Base-by-base conservation (phyloP, 2,797 vertebrate genomes). In the Microcaecilia unicolor region DNA sequence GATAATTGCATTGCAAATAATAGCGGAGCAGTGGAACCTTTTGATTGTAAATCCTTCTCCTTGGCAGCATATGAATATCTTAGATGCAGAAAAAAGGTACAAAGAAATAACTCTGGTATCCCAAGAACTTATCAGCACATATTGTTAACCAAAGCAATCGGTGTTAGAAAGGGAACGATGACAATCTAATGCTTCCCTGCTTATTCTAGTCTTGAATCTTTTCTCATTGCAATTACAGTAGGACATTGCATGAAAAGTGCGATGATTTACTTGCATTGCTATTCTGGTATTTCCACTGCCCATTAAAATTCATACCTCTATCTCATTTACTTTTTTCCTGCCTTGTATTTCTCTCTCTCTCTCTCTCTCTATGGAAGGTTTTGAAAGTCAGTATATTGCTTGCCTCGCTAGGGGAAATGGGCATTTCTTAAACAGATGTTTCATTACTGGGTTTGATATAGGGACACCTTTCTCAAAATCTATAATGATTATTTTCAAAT, bases 81-180 rank as follows among this genome's bases (percentile, higher is more conserved):
- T 32, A 20, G 15, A 57, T 53, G 24, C 5, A 40, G 22, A 60
- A 53, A n/a, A n/a, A 6, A 26, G 13, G 20, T 55, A 68, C 41
- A 61, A 64, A 72, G 16, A 60, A 61, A 30, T 58, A 55, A 37
- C 40, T 28, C 10, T 56, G 13, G 24, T 31, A 60, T 57, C 29
- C 41, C 14, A 12, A 17, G 2, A 4, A 35, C 24, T 44, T 47
- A 55, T 48, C 35, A 64, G 17, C 2, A 33, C 27, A 38, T 41
- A 34, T 43, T 73, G 57, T 64, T 46, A 56, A 28, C 13, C 58
- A 58, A 58, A 21, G 1, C 8, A 51, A 37, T 25, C 30, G 15
- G 61, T 35, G 14, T 52, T 68, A 48, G 58, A 50, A 52, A 5
- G 31, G 44, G 27, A 41, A 61, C 43, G 42, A 43, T 56, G 16